phyloP scores from a whole-genome alignment of 1,140 invertebrate species.

The Ips typographus region DNA sequence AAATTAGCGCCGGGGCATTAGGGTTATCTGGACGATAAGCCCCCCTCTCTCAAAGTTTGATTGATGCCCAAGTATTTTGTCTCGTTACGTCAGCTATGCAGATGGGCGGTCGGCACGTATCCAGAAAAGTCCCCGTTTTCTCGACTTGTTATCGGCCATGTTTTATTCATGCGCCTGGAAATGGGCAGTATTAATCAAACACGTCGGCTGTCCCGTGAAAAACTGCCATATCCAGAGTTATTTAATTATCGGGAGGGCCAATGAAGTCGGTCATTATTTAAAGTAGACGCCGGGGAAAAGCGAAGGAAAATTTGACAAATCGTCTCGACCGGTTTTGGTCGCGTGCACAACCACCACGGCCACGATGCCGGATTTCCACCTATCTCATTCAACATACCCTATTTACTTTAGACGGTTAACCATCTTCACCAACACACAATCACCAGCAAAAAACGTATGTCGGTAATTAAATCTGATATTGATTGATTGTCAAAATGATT shows the following conservation, averaged over 20 bases:
- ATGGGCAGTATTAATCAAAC: slow-evolving; percentile 32
- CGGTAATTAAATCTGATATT: too few species aligned
- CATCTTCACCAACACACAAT: too few species aligned
- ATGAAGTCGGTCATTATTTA: slow-evolving; percentile 36
- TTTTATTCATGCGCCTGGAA: slow-evolving; percentile 31
- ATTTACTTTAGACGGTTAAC: too few species aligned
- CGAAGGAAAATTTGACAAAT: slow-evolving; percentile 34
- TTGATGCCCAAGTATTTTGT: slow-evolving; percentile 1
- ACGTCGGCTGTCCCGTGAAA: slow-evolving; percentile 26
- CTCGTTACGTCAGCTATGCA: too few species aligned
- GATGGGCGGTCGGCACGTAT: neutral
- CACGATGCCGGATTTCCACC: neutral
- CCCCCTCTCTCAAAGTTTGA: neutral
- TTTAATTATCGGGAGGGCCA: slow-evolving; percentile 36
- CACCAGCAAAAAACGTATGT: too few species aligned
- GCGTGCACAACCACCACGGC: slow-evolving; percentile 9
- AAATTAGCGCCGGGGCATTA: slow-evolving; percentile 35
- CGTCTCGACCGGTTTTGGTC: slow-evolving; percentile 11
- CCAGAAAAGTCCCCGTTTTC: slow-evolving; percentile 3
- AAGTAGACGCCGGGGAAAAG: slow-evolving; percentile 24
- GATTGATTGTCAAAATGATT: too few species aligned
- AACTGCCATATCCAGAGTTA: slow-evolving; percentile 36
- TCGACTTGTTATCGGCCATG: slow-evolving; percentile 26
- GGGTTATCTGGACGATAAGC: slow-evolving; percentile 34
- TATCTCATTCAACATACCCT: too few species aligned